Base-by-base conservation (phyloP, 2,113 vertebrate species). In the Sinocyclocheilus grahami region DNA sequence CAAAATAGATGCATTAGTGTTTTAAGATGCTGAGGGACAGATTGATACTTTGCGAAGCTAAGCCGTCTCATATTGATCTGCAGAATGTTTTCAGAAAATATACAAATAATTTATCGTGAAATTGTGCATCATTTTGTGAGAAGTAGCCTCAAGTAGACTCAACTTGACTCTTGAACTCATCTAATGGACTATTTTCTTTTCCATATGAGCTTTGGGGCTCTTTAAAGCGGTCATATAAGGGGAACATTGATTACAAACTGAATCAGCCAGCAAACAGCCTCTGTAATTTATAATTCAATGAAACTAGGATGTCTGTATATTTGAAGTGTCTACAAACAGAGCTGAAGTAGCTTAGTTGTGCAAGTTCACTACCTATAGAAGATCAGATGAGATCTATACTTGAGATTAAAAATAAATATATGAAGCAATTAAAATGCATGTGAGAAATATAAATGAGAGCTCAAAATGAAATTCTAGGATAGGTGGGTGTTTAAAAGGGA, bases 51-150 rank as follows among this genome's bases (percentile, higher is more conserved):
- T 79, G 58, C 62, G 37, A 51, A 71, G 72, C 63, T 69, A 62
- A 78, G 75, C n/a, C n/a, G 22, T 51, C 58, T 83, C 78, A 46
- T 83, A 86, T 89, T 67, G 86, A 87, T 78, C 76, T n/a, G 27
- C 82, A 62, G 27, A 69, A 20, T 27, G 24, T 37, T 62, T 87
- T 60, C 58, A 69, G 60, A 81, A 82, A 84, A 85, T 69, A 85
- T 77, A 76, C n/a, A 1, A 18, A 27, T 46, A 22, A 80, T 74
- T 84, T 30, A 81, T 78, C 12, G 55, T 18, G 75, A 60, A 86
- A 53, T n/a, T n/a, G 78, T 8, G 14, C 3, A 39, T 81, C 16
- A 81, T 81, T 81, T 65, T 62, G 39, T 0, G 4, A 65, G 14
- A 14, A 12, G 14, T 27, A 27, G 8, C 48, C 48, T 55, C 7